Percentiles rank a stretch among this genome's conserved stretches.
These are phyloP conservation scores for Orchesellides sinensis DNA, from an alignment of 2,888 invertebrate species.

Conservation along the genomic window DNA sequence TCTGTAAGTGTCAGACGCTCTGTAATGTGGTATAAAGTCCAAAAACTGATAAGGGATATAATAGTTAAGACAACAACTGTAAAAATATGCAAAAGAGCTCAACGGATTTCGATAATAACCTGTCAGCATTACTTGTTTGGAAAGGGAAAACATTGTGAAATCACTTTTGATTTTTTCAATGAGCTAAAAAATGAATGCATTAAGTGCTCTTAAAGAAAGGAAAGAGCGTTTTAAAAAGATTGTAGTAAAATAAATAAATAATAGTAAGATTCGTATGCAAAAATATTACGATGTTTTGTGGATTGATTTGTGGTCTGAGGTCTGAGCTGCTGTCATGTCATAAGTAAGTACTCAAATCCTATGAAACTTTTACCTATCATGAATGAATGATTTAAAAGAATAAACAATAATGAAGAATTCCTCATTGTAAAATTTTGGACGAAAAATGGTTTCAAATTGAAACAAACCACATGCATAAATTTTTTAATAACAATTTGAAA, in stretches of 20 bases:
- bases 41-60: neutral
- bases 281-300: conserved; percentile 19
- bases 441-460: too few relatives aligned
- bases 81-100: conserved; percentile 10
- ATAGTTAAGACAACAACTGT: neutral
- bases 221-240: conserved; percentile 20
- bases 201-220: conserved; percentile 6
- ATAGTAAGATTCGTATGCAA: neutral
- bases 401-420: neutral
- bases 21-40: neutral
- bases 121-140: conserved; percentile 19
- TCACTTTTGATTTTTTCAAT: conserved; percentile 25
- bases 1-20: neutral
- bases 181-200: conserved; percentile 9
- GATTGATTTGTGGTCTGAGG: conserved; percentile 32
- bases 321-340: neutral
- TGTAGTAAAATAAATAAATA: neutral
- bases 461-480: too few relatives aligned
- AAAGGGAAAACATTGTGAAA: conserved; percentile 48
- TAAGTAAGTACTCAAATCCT: too few relatives aligned
- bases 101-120: conserved; percentile 30
- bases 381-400: neutral
- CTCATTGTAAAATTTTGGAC: too few relatives aligned
- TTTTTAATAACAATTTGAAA: too few relatives aligned
- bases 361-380: neutral